A percentile compares a stretch with the other conserved stretches of the same genome.
Conservation (phyloP, 2,888 invertebrate species). For the Amphipoea lucens region DNA sequence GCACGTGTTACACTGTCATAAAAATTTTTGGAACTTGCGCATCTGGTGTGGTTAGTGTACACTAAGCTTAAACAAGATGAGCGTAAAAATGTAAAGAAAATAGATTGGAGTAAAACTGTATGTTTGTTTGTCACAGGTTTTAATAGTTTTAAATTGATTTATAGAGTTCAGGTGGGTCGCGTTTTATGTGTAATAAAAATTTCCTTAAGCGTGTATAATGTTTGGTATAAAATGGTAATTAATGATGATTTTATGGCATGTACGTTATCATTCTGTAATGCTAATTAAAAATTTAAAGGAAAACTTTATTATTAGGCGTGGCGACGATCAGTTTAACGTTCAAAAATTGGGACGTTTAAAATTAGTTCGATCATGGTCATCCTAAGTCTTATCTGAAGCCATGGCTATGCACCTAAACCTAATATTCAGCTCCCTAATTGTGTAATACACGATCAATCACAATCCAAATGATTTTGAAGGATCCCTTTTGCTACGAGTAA, state of each 20-base stretch:
- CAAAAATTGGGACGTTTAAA: neutral
- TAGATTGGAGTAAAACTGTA: slow-evolving; percentile 58
- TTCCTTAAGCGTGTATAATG: slow-evolving; percentile 51
- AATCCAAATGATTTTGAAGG: too few relatives aligned
- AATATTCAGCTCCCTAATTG: neutral
- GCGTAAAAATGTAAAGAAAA: slow-evolving; percentile 60
- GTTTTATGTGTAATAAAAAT: slow-evolving; percentile 63
- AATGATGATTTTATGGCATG: slow-evolving; percentile 43
- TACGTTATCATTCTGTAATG: slow-evolving; percentile 20
- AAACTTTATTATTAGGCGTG: neutral
- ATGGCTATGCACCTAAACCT: neutral
- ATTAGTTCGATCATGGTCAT: neutral
- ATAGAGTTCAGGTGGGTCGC: slow-evolving; percentile 62
- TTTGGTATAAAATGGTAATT: slow-evolving; percentile 58
- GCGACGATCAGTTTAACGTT: neutral
- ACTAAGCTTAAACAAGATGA: slow-evolving; percentile 61
- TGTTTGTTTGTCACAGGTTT: slow-evolving; percentile 65
- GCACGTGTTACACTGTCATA: slow-evolving; percentile 87
- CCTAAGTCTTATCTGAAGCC: neutral
- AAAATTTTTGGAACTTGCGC: slow-evolving; percentile 82
- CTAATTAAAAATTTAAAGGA: slow-evolving; percentile 38
- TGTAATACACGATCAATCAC: too few relatives aligned
- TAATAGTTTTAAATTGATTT: slow-evolving; percentile 66
- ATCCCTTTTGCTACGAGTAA: too few relatives aligned
- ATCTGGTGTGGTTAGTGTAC: slow-evolving; percentile 83